Conservation (phyloP, 2,797 vertebrate species). For the Agapornis canus region DNA sequence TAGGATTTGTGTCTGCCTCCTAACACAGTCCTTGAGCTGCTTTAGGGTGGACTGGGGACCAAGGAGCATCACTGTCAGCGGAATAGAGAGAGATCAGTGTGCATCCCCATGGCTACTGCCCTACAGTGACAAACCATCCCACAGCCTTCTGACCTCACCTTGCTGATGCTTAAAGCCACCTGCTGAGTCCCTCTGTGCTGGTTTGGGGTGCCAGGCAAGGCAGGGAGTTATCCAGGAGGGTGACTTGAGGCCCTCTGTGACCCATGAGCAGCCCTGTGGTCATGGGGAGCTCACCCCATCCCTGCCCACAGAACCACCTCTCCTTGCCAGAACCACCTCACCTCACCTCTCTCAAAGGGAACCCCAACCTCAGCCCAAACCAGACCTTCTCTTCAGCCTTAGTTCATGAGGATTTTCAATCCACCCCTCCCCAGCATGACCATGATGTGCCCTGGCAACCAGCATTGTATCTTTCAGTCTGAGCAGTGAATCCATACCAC, state of each 20-base stretch:
- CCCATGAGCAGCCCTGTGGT: fast-evolving
- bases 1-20: background rate
- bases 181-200: background rate
- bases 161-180: background rate
- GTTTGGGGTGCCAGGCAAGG: background rate
- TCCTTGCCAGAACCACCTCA: fast-evolving
- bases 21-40: background rate
- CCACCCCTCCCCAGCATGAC: background rate
- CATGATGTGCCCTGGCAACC: background rate
- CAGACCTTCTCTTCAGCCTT: background rate
- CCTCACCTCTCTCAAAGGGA: background rate
- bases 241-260: background rate
- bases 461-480: background rate
- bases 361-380: background rate
- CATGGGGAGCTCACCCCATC: background rate
- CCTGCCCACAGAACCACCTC: background rate
- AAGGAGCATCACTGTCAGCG: background rate
- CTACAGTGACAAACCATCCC: background rate
- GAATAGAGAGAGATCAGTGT: background rate
- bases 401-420: background rate
- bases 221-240: background rate
- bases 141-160: background rate
- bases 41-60: background rate
- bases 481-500: fast-evolving
- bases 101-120: background rate